Evolutionary conservation across 2,888 invertebrate genomes (phyloP), one percentile per base, ranked within the genome.

Genomic region (Octodonta nipae): DNA sequence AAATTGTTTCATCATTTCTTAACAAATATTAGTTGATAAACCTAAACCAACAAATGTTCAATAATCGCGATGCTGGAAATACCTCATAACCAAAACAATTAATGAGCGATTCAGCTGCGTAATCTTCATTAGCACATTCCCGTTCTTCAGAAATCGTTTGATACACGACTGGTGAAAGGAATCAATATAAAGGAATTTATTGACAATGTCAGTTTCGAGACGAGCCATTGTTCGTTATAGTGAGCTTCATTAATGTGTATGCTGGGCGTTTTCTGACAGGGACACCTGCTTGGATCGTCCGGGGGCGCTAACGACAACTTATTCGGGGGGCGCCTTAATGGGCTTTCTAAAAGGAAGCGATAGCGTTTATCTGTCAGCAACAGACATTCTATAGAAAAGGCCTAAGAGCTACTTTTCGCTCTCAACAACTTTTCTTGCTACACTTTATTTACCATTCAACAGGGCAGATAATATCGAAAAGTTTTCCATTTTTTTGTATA

Each of bases 281-380:
- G 50, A 55, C 58, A 58, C 58, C 58, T 58, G 58, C 55, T 54
- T 45, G 38, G 44, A 42, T 44, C 42, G 37, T 37, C 40, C 43
- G 50, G 49, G 46, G 45, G 49, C 40, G 46, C 52, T 55, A 56
- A 58, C 55, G 56, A 54, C 47, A 45, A 44, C 44, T 49, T 47
- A 54, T 56, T 52, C 54, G 49, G 47, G 52, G 48, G 48, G 47
- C 46, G 10, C 47, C 46, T 53, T 58, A 57, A 58, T 57, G 54
- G 58, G 49, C 50, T 50, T 50, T 42, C 46, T 48, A 37, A 33
- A 44, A 49, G 51, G 54, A 49, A 49, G 44, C 51, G 55, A 56
- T 56, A 55, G 55, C 54, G 54, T 56, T n/a, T 57, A 57, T 59
- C 59, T 59, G 59, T 58, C 59, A 58, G 44, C 45, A 44, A 44